A percentile compares a stretch with the other conserved stretches of the same genome.
Evolutionary conservation across 2,888 invertebrate species (phyloP).

Genomic region (Deilephila elpenor): DNA sequence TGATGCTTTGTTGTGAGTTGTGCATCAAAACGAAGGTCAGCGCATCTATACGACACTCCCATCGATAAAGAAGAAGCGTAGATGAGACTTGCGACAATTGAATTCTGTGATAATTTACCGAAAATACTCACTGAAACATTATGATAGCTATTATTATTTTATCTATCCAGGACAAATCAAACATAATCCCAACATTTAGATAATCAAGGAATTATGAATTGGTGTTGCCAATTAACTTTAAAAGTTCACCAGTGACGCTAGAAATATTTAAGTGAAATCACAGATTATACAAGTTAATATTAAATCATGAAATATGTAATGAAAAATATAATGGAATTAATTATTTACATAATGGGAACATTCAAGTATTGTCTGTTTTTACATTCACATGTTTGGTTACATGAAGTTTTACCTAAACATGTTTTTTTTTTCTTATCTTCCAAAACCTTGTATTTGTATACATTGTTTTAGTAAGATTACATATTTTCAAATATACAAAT

Average conservation of each 20-base stretch:
- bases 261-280: slow-evolving; percentile 8
- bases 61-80: slow-evolving; percentile 57
- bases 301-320: neutral
- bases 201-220: slow-evolving; percentile 72
- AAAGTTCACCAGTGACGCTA: slow-evolving; percentile 58
- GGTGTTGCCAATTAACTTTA: slow-evolving; percentile 64
- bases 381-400: too few species aligned
- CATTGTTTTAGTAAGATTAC: too few species aligned
- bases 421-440: too few species aligned
- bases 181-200: slow-evolving; percentile 80
- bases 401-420: too few species aligned
- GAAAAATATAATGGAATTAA: too few species aligned
- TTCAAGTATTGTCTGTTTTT: too few species aligned
- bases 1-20: slow-evolving; percentile 86
- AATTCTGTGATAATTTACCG: slow-evolving; percentile 44
- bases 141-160: slow-evolving; percentile 68
- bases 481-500: too few species aligned
- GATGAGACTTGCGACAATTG: slow-evolving; percentile 28
- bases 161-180: slow-evolving; percentile 77
- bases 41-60: slow-evolving; percentile 83
- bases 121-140: slow-evolving; percentile 82
- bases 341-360: too few species aligned
- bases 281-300: neutral
- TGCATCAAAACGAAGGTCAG: slow-evolving; percentile 86
- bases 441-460: too few species aligned